phyloP scores from a whole-genome alignment of 2,888 invertebrate genomes.

The Eupithecia pulchellata region DNA sequence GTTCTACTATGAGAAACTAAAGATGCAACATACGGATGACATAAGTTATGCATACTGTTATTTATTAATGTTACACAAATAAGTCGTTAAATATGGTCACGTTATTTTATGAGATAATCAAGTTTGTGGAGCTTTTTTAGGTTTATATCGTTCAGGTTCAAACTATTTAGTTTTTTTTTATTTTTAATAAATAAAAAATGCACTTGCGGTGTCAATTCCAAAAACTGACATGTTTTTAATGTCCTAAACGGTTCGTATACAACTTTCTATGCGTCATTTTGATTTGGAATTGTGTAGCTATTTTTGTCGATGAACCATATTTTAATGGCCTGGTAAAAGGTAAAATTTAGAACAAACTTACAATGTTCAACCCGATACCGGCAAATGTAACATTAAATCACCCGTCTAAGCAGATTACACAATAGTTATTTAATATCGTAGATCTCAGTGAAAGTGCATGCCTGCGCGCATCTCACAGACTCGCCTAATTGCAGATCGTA shows the following conservation, averaged over 20 bases:
- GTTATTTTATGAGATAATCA: not conserved
- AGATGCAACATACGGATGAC: constrained; percentile 1
- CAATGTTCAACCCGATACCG: not conserved
- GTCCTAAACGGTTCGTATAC: not conserved
- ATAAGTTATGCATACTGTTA: not conserved
- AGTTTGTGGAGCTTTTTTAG: not conserved
- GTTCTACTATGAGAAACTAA: constrained; percentile 29
- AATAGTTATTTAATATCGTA: constrained; percentile 35
- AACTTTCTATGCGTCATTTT: not conserved
- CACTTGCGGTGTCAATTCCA: too few species aligned
- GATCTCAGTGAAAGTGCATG: constrained; percentile 55
- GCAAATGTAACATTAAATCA: constrained; percentile 5
- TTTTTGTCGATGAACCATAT: not conserved
- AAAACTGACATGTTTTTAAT: too few species aligned
- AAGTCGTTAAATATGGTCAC: not conserved
- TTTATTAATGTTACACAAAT: not conserved
- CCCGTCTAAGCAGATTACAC: constrained; percentile 27
- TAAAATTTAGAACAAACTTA: not conserved
- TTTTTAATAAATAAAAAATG: too few species aligned
- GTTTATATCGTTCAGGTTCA: not conserved
- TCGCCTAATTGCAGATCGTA: constrained; percentile 39
- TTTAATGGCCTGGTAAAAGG: not conserved
- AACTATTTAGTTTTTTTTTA: not conserved
- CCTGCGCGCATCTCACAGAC: constrained; percentile 48
- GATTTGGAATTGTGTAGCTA: not conserved